A percentile compares a stretch with the other conserved stretches of the same genome.
These are phyloP conservation scores for Molothrus aeneus DNA, from an alignment of 2,797 vertebrate genomes.

Conservation along the genomic window DNA sequence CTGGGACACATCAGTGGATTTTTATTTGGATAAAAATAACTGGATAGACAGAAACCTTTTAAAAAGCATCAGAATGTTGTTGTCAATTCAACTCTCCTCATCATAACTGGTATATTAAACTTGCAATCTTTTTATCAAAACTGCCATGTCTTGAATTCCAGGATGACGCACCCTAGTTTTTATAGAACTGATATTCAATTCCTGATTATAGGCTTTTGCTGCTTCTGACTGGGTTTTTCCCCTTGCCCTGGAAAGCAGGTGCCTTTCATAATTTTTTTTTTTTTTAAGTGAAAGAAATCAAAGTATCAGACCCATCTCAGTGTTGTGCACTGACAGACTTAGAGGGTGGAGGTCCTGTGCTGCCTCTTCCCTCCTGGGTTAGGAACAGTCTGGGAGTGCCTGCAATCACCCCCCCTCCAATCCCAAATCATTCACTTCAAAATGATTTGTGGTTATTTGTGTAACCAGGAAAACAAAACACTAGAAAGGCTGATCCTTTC, in stretches of 20 bases:
- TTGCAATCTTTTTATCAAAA: neutral
- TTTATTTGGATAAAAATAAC: neutral
- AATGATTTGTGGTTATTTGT: neutral
- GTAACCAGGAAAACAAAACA: neutral
- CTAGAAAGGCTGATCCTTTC: neutral
- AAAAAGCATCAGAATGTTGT: neutral
- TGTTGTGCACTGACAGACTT: neutral
- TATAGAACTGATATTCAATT: neutral
- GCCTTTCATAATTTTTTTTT: neutral
- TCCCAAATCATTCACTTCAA: neutral
- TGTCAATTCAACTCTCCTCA: neutral
- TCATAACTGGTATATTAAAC: neutral
- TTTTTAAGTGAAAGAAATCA: neutral
- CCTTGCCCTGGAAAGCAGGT: neutral
- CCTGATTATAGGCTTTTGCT: neutral
- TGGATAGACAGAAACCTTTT: neutral
- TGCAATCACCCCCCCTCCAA: neutral
- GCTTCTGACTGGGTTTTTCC: neutral
- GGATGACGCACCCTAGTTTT: neutral
- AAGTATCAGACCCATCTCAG: neutral
- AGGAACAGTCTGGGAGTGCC: neutral
- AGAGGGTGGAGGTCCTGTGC: neutral
- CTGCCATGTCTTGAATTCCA: neutral
- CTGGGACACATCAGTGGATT: neutral
- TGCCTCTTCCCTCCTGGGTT: neutral